These are phyloP conservation scores for Dendrolimus punctatus DNA, from an alignment of 1,140 invertebrate species.

Conservation along the genomic window DNA sequence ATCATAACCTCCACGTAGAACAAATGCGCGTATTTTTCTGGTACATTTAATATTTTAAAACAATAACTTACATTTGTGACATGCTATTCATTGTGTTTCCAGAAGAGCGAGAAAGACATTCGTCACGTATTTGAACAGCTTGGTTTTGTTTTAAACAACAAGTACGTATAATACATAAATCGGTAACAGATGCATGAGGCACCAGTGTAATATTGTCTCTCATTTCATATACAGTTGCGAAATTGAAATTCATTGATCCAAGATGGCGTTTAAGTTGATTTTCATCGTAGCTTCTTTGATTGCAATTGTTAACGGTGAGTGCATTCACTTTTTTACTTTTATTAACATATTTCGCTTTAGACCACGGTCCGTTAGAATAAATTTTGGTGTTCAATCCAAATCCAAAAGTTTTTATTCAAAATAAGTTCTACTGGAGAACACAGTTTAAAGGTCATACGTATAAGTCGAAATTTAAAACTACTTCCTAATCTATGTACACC, in stretches of 20 bases:
- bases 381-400: no score
- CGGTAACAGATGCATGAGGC: slow-evolving; percentile 21
- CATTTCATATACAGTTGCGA: slow-evolving; percentile 15
- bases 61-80: background rate
- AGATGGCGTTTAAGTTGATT: slow-evolving; percentile 28
- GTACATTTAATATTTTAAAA: background rate
- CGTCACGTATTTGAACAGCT: slow-evolving; percentile 45
- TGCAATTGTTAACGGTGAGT: slow-evolving; percentile 32
- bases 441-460: no score
- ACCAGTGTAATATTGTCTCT: slow-evolving; percentile 30
- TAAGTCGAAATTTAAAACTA: no score
- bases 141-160: slow-evolving; percentile 23
- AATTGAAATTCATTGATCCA: slow-evolving; percentile 14
- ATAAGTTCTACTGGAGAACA: no score
- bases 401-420: no score
- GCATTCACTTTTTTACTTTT: no score
- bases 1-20: no score
- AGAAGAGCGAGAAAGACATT: slow-evolving; percentile 25
- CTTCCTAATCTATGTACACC: no score
- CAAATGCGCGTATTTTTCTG: no score
- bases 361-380: no score
- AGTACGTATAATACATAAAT: slow-evolving; percentile 40
- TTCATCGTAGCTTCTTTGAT: slow-evolving; percentile 21
- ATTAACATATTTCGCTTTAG: no score
- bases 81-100: slow-evolving; percentile 14